phyloP scores from a whole-genome alignment of 1,140 invertebrate genomes.

The Drosophila pseudoananassae region DNA sequence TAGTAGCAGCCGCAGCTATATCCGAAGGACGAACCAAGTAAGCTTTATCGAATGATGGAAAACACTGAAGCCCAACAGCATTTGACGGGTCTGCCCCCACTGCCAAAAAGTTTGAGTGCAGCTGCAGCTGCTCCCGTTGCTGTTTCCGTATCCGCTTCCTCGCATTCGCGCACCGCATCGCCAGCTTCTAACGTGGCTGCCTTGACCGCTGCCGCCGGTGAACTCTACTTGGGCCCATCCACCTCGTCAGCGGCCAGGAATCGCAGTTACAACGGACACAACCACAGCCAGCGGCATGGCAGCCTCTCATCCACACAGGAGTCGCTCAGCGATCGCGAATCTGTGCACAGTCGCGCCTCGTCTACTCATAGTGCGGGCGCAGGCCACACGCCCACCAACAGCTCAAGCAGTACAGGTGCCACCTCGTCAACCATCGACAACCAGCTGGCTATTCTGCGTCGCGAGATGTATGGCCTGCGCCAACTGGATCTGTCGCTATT shows the following conservation, averaged over 20 bases:
- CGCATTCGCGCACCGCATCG: slow-evolving; percentile 31
- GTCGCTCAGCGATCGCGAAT: slow-evolving; percentile 76
- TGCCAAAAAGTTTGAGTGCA: slow-evolving; percentile 93
- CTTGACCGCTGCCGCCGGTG: slow-evolving; percentile 51
- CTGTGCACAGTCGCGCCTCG: slow-evolving; percentile 77
- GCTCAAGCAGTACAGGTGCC: slow-evolving; percentile 48
- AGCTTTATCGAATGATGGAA: slow-evolving; percentile 63
- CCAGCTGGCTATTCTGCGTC: slow-evolving; percentile 91
- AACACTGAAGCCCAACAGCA: slow-evolving; percentile 53
- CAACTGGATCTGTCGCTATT: slow-evolving; percentile 93
- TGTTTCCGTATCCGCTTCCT: slow-evolving; percentile 21
- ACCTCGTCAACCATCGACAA: slow-evolving; percentile 89
- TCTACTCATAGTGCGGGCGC: slow-evolving; percentile 68
- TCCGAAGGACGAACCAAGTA: slow-evolving; percentile 18
- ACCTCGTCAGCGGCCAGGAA: slow-evolving; percentile 66
- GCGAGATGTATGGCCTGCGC: slow-evolving; percentile 94
- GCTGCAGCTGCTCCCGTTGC: slow-evolving; percentile 85
- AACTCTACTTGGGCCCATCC: slow-evolving; percentile 76
- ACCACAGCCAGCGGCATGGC: slow-evolving; percentile 55
- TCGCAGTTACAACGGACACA: slow-evolving; percentile 68
- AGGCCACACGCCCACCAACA: slow-evolving; percentile 56
- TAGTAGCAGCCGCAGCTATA: slow-evolving; percentile 12
- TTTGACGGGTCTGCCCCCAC: slow-evolving; percentile 89
- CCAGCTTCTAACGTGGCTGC: slow-evolving; percentile 50
- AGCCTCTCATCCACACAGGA: slow-evolving; percentile 75